Evolutionary conservation across 2,113 vertebrate species (phyloP).

Genomic region (Pagrus major): DNA sequence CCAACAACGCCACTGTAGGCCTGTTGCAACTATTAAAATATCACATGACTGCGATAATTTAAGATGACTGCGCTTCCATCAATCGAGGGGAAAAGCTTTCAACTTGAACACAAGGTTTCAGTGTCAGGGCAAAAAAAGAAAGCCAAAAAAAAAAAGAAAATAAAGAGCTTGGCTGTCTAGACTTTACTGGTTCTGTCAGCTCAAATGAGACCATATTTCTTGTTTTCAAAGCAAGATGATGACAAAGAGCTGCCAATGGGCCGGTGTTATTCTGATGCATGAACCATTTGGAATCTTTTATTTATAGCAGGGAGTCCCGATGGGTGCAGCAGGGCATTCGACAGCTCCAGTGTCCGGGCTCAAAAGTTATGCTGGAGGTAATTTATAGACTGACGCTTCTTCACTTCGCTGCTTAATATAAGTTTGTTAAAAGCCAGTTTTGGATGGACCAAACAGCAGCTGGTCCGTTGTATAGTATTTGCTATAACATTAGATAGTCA

Average conservation of each 20-base stretch:
- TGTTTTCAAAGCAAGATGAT: conserved; percentile 63
- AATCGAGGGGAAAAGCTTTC: conserved; percentile 17
- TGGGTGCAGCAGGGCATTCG: conserved; percentile 53
- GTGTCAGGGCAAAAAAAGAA: neutral
- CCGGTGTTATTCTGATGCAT: conserved; percentile 52
- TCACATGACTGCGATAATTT: conserved; percentile 29
- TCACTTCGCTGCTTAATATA: conserved; percentile 11
- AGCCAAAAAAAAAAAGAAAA: neutral
- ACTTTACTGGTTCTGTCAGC: conserved; percentile 42
- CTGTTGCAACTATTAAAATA: conserved; percentile 42
- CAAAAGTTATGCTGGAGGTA: conserved; percentile 37
- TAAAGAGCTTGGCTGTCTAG: conserved; percentile 41
- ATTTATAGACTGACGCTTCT: conserved; percentile 58
- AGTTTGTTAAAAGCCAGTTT: conserved; percentile 33
- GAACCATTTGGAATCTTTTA: conserved; percentile 69
- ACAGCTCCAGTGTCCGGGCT: conserved; percentile 59
- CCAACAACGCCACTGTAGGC: conserved; percentile 5
- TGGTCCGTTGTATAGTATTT: neutral
- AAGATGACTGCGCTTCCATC: conserved; percentile 24
- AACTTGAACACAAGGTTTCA: conserved; percentile 24
- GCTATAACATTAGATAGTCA: neutral
- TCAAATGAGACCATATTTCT: conserved; percentile 47
- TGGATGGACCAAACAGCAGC: conserved; percentile 8
- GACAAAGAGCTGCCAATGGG: conserved; percentile 63
- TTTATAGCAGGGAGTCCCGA: conserved; percentile 65